phyloP scores from a whole-genome alignment of 2,797 vertebrate species.

The Tiaroga cobitis region DNA sequence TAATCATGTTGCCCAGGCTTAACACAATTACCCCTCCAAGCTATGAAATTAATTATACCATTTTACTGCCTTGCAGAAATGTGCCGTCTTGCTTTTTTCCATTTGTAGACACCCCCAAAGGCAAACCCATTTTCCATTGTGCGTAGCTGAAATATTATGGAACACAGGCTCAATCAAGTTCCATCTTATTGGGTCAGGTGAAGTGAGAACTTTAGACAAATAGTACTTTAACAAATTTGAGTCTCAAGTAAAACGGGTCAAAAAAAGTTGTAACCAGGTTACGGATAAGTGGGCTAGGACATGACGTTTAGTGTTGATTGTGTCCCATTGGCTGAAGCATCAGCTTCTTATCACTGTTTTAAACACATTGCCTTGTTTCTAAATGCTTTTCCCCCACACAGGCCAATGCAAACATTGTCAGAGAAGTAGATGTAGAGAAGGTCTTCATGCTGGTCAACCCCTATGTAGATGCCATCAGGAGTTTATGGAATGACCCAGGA shows the following conservation, averaged over 20 bases:
- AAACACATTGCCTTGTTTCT: background rate
- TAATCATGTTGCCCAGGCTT: constrained; percentile 58
- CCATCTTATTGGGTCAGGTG: constrained; percentile 42
- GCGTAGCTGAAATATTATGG: constrained; percentile 23
- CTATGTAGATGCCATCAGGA: constrained; percentile 90
- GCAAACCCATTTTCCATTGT: constrained; percentile 51
- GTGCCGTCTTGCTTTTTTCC: constrained; percentile 32
- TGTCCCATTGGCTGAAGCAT: background rate
- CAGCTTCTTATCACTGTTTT: background rate
- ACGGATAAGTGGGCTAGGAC: constrained; percentile 2
- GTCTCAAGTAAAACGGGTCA: background rate
- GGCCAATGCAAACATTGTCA: constrained; percentile 85
- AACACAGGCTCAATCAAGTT: constrained; percentile 39
- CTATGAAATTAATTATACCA: constrained; percentile 65
- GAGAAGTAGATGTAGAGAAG: constrained; percentile 88
- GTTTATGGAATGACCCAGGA: constrained; percentile 93
- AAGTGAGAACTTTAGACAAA: constrained; percentile 10
- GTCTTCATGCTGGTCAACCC: constrained; percentile 83
- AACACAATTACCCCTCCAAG: constrained; percentile 55
- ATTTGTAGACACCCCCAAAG: constrained; percentile 56
- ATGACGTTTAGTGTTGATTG: background rate
- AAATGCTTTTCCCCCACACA: constrained; percentile 61
- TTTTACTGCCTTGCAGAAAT: constrained; percentile 52
- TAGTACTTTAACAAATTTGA: constrained; percentile 6
- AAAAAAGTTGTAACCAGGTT: constrained; percentile 28